These are phyloP conservation scores for Thymelicus lineola DNA, from an alignment of 2,888 invertebrate genomes.

Conservation along the genomic window DNA sequence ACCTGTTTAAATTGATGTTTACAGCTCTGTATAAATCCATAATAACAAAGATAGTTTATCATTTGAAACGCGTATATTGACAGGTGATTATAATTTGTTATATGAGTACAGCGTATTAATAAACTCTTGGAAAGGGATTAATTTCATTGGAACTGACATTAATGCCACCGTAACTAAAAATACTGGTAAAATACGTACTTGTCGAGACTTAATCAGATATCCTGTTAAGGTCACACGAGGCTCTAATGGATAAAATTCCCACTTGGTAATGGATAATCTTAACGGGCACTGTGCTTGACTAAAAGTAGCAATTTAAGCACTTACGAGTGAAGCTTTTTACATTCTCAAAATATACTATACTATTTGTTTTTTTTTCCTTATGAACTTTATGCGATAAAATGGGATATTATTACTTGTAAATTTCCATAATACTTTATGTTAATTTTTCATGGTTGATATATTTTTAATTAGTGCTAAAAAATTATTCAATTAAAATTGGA, in stretches of 20 bases:
- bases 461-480: no score
- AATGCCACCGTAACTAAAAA: slow-evolving; percentile 14
- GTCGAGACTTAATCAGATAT: slow-evolving; percentile 27
- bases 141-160: slow-evolving; percentile 25
- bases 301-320: neutral
- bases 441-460: no score
- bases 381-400: no score
- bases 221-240: slow-evolving; percentile 7
- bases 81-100: slow-evolving; percentile 35
- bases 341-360: no score
- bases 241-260: slow-evolving; percentile 13
- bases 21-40: slow-evolving; percentile 24
- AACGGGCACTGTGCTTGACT: neutral
- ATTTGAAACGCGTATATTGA: slow-evolving; percentile 32
- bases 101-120: slow-evolving; percentile 18
- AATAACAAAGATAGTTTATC: slow-evolving; percentile 16
- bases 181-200: slow-evolving; percentile 17
- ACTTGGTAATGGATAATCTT: neutral
- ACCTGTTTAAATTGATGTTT: neutral
- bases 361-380: no score
- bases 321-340: neutral
- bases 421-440: no score
- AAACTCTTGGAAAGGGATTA: slow-evolving; percentile 24
- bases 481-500: no score
- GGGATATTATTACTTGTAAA: no score